Evolutionary conservation across 2,113 vertebrate genomes (phyloP), one percentile per base, ranked within the genome.

Genomic region (Crotalus viridis): DNA sequence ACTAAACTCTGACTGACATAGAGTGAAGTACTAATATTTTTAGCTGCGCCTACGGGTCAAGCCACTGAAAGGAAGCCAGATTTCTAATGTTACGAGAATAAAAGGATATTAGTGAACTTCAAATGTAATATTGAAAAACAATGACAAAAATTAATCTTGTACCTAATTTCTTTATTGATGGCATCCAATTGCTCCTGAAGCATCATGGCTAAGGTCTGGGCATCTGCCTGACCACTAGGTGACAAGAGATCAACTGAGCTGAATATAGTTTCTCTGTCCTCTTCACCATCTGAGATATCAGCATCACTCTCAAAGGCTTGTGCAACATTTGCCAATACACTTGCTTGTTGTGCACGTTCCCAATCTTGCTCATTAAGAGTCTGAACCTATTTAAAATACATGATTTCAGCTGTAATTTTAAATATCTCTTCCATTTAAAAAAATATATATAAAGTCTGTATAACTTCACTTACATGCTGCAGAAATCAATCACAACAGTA

Each of bases 81-180:
- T 21, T 69, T n/a, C 26, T 90, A 69, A 26, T 24, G 28, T n/a
- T 81, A 81, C 9, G 33, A 21, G 33, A 81, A 43, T 81, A 81
- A 81, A 81, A 39, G 33, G 15, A 17, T 7, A 43, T 43, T 81
- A 81, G 74, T 43, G 33, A 43, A 88, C 24, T 64, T 13, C 10
- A 26, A 74, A 39, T n/a, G 69, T n/a, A 69, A 88, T 17, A 54
- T 4, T 46, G 22, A 0, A 90, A 93, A 17, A 22, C n/a, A 92
- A 69, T 56, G 33, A 89, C 56, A 56, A 81, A 88, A 86, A 26
- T 17, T 33, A 81, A 12, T 43, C 33, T 43, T 2, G 0, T 93
- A 99, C 99, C 99, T 98, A 93, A 99, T 99, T 97, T 99, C 99
- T 57, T 99, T 99, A 98, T 99, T 99, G 97, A 99, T 99, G 7